Evolutionary conservation across 2,113 vertebrate genomes (phyloP), one percentile per base, ranked within the genome.

Genomic region (Centropus bengalensis): DNA sequence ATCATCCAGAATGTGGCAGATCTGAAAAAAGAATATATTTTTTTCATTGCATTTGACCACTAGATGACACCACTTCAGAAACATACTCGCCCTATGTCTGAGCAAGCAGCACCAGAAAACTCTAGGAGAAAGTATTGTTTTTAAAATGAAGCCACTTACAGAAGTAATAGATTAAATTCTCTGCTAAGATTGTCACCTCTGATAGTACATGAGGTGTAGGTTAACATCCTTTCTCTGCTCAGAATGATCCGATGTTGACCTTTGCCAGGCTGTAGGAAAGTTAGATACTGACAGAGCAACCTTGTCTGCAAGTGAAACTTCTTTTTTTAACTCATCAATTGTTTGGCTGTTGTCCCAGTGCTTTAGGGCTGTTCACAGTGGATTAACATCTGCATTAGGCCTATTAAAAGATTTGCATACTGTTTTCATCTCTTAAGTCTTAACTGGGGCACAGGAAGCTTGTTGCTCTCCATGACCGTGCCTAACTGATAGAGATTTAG

Each of bases 31-130:
- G 4, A 45, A 1, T 71, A 26, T 32, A 1, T 51, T 54, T 79
- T 66, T 69, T 62, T 76, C 22, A 7, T 85, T 77, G 19, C 55
- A 33, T 89, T 76, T 89, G 93, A 74, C 94, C 91, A 95, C 94
- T 96, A 97, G 96, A 95, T 97, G 94, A 96, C 87, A 94, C 91
- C 71, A 83, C 82, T 86, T 60, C 52, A 44, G 40, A 94, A 77
- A 45, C 77, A 42, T 80, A 80, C 55, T 82, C 77, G 49, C 19
- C 36, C 66, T 8, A 32, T 62, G 10, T 38, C 75, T 91, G 84
- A 71, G 58, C 7, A 79, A 62, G 30, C 30, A 60, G 22, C 52
- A 27, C 9, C 19, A 68, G 54, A 52, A 78, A 58, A 30, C 58
- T 73, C 56, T 33, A 42, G 30, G 63, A 36, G 36, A 81, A 66